Base-by-base conservation (phyloP, 2,888 invertebrate species). In the Timandra comae region DNA sequence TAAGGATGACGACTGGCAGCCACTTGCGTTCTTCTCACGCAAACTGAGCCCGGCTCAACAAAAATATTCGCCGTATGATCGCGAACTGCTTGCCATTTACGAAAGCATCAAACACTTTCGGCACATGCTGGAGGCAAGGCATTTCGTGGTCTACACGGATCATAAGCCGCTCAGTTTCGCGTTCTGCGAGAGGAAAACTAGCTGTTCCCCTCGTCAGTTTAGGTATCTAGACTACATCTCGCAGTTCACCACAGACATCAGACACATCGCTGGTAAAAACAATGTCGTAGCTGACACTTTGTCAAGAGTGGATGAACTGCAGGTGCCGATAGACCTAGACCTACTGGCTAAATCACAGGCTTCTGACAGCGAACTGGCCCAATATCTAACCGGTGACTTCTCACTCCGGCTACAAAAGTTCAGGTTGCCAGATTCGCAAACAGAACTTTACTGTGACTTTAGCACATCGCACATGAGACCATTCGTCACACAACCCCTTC, bases 71-170 rank as follows among this genome's bases (percentile, higher is more conserved):
- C 49, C 65, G 1, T 76, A 72, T 36, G 71, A 79, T 32, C 33
- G 52, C 0, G 69, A 75, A 43, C 52, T 79, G 0, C 43, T 69
- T 2, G 72, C 69, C 0, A 60, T 65, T 2, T 76, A 70, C 31
- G 39, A 50, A 28, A 59, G 62, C 0, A 46, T 75, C 0, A 56
- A 56, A 29, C 45, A 66, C 34, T 74, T 73, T 41, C 43, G 59
- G 3, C 50, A 65, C 16, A 55, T 69, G 51, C 22, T 77, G 0
- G 76, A 80, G 10, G 5, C 7, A 2, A 20, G 26, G 3, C 49
- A 43, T 20, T 43, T 46, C 4, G 13, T 5, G 9, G 9, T 44
- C 0, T 29, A 32, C 3, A 25, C 37, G 2, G 41, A 36, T 2
- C 35, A 72, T 67, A 0, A 68, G 71, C 46, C 72, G 66, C 35